Percentiles rank a stretch among this genome's conserved stretches.
These are phyloP conservation scores for Eulemur macaco DNA, from an alignment of 2,113 vertebrate species.

Conservation along the genomic window DNA sequence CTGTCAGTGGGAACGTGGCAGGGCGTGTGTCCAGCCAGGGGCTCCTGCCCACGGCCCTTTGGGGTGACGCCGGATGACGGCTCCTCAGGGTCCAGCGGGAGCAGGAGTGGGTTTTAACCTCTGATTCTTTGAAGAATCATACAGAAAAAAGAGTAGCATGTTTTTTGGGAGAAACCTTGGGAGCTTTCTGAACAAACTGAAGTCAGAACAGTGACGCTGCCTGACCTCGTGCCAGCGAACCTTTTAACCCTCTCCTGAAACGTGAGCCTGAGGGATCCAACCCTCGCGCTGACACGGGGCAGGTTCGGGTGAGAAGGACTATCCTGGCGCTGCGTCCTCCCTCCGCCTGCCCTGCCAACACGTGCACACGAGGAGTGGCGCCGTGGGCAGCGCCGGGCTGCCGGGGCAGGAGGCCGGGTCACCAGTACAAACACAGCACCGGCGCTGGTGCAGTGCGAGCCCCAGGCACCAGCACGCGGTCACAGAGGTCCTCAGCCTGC, in stretches of 20 bases:
- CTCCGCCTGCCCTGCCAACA: not conserved
- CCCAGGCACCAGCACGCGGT: rapidly evolving
- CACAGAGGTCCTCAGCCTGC: conserved; percentile 54
- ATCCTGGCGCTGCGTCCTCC: rapidly evolving
- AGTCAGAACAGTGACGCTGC: rapidly evolving
- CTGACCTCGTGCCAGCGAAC: rapidly evolving
- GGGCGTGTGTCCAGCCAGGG: rapidly evolving
- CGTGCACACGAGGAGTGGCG: rapidly evolving
- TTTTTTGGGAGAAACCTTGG: not conserved
- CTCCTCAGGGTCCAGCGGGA: rapidly evolving
- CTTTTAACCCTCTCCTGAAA: not conserved
- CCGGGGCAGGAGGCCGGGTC: not conserved
- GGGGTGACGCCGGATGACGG: rapidly evolving
- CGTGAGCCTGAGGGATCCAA: rapidly evolving
- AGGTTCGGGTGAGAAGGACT: not conserved
- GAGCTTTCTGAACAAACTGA: not conserved
- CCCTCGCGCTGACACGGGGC: too few relatives aligned
- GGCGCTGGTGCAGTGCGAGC: rapidly evolving
- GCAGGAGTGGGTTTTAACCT: not conserved
- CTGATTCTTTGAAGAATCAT: not conserved
- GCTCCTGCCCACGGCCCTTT: rapidly evolving
- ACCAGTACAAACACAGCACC: rapidly evolving
- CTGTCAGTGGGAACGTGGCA: rapidly evolving
- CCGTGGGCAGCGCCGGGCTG: not conserved
- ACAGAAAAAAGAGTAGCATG: rapidly evolving